These are phyloP conservation scores for Nomada hirtipes DNA, from an alignment of 2,888 invertebrate species.

Conservation along the genomic window DNA sequence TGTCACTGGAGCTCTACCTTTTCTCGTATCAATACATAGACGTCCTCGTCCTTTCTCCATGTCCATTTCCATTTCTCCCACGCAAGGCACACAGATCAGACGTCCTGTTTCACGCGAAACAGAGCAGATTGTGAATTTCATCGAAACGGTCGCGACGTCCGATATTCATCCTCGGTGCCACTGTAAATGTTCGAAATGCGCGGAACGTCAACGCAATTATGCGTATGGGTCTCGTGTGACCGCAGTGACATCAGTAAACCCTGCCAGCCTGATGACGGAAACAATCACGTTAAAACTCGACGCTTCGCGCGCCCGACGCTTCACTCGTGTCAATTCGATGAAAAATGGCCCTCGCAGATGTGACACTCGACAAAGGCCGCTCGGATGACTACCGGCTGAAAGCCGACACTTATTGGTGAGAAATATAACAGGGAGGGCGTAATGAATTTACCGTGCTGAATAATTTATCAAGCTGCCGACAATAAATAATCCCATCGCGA, in stretches of 20 bases:
- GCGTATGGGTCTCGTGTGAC: slow-evolving; percentile 43
- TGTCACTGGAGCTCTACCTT: not conserved
- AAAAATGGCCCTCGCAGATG: slow-evolving; percentile 33
- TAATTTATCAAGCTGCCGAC: slow-evolving; percentile 18
- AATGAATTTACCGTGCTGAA: slow-evolving; percentile 3
- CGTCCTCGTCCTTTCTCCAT: not conserved
- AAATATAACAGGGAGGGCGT: not conserved
- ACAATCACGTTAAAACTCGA: slow-evolving; percentile 55
- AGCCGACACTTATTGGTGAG: not conserved
- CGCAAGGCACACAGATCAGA: not conserved
- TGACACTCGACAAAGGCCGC: not conserved
- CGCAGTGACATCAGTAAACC: slow-evolving; percentile 43
- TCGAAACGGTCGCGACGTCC: not conserved
- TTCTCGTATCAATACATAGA: not conserved
- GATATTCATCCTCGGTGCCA: slow-evolving; percentile 38
- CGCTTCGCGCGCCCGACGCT: slow-evolving; percentile 1
- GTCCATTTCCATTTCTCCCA: slow-evolving; percentile 5
- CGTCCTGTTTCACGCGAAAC: not conserved
- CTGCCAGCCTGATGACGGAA: slow-evolving; percentile 23
- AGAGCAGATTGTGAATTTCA: slow-evolving; percentile 29
- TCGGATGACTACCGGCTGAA: not conserved
- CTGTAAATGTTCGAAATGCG: slow-evolving; percentile 36
- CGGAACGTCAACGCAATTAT: slow-evolving; percentile 52
- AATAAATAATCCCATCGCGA: not conserved
- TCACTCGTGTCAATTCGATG: slow-evolving; percentile 37